Evolutionary conservation across 1,140 invertebrate genomes (phyloP).

Genomic region (Drosophila lowei): DNA sequence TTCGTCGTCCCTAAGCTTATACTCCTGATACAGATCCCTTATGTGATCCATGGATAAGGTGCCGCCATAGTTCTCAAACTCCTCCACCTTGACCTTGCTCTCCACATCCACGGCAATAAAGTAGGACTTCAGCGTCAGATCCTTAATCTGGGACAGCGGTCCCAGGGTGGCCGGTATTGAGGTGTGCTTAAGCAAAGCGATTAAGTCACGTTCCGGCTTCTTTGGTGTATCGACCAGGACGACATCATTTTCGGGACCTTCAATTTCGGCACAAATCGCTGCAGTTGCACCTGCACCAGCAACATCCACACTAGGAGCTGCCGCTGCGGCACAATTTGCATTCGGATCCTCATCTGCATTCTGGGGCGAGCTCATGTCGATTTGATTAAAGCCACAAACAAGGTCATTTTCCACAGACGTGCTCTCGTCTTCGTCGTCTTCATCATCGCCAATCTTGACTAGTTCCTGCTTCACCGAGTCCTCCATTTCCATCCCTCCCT

Average conservation of each 20-base stretch:
- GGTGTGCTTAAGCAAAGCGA: slow-evolving; percentile 85
- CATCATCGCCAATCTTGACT: slow-evolving; percentile 47
- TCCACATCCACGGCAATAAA: slow-evolving; percentile 87
- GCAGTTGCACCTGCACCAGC: slow-evolving; percentile 84
- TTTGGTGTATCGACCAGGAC: slow-evolving; percentile 88
- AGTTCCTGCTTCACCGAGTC: slow-evolving; percentile 24
- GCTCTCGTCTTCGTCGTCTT: slow-evolving; percentile 84
- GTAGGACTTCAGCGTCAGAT: slow-evolving; percentile 79
- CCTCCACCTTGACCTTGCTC: slow-evolving; percentile 53
- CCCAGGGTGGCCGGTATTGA: slow-evolving; percentile 59
- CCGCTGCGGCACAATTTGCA: slow-evolving; percentile 84
- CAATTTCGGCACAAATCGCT: slow-evolving; percentile 88
- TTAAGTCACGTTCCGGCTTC: slow-evolving; percentile 86
- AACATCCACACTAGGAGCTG: slow-evolving; percentile 84
- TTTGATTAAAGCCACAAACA: slow-evolving; percentile 80
- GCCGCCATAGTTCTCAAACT: slow-evolving; percentile 71
- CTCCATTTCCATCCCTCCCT: slow-evolving; percentile 33
- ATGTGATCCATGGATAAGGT: slow-evolving; percentile 85
- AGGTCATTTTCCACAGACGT: slow-evolving; percentile 84
- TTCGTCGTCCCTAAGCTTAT: slow-evolving; percentile 85
- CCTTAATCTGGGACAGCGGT: slow-evolving; percentile 69
- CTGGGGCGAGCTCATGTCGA: slow-evolving; percentile 79
- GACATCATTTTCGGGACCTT: slow-evolving; percentile 87
- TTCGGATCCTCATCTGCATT: slow-evolving; percentile 84
- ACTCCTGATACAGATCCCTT: slow-evolving; percentile 86